Percentiles rank a stretch among this genome's conserved stretches.
phyloP scores from a whole-genome alignment of 2,888 invertebrate genomes.

The Odontothrips loti region DNA sequence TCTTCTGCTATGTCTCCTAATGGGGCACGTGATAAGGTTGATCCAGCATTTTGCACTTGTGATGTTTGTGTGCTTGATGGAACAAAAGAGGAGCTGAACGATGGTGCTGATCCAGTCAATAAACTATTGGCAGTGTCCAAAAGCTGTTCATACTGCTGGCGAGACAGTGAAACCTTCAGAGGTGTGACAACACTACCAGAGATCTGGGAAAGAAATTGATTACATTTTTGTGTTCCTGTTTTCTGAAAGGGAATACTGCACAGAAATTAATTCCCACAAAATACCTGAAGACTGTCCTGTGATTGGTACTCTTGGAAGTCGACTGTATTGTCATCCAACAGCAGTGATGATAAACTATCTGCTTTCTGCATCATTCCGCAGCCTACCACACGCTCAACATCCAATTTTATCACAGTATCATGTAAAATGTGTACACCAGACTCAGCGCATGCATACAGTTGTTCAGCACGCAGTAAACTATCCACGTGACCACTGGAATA shows the following conservation, averaged over 20 bases:
- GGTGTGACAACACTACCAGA: slow-evolving; percentile 76
- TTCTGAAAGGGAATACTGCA: slow-evolving; percentile 31
- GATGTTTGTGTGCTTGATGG: slow-evolving; percentile 30
- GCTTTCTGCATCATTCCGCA: slow-evolving; percentile 39
- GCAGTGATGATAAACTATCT: slow-evolving; percentile 43
- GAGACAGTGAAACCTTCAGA: slow-evolving; percentile 77
- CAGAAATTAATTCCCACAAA: neutral
- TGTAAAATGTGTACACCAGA: slow-evolving; percentile 83
- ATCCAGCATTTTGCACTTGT: neutral
- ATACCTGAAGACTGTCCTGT: slow-evolving; percentile 1
- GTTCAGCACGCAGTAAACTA: slow-evolving; percentile 56
- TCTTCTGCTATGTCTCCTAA: slow-evolving; percentile 44
- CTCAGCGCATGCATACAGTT: slow-evolving; percentile 68
- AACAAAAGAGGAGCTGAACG: slow-evolving; percentile 13
- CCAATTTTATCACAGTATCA: slow-evolving; percentile 76
- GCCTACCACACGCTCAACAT: slow-evolving; percentile 52
- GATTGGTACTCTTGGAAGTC: slow-evolving; percentile 29
- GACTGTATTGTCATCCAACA: slow-evolving; percentile 43
- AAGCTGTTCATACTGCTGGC: slow-evolving; percentile 85
- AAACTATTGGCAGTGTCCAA: slow-evolving; percentile 60
- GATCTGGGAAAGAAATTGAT: slow-evolving; percentile 52
- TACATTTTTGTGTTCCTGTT: neutral
- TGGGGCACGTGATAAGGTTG: neutral
- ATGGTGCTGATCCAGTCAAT: slow-evolving; percentile 41
- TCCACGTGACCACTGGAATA: slow-evolving; percentile 27